A percentile compares a stretch with the other conserved stretches of the same genome.
These are phyloP conservation scores for Henicopernis longicauda DNA, from an alignment of 2,113 vertebrate genomes.

Conservation along the genomic window DNA sequence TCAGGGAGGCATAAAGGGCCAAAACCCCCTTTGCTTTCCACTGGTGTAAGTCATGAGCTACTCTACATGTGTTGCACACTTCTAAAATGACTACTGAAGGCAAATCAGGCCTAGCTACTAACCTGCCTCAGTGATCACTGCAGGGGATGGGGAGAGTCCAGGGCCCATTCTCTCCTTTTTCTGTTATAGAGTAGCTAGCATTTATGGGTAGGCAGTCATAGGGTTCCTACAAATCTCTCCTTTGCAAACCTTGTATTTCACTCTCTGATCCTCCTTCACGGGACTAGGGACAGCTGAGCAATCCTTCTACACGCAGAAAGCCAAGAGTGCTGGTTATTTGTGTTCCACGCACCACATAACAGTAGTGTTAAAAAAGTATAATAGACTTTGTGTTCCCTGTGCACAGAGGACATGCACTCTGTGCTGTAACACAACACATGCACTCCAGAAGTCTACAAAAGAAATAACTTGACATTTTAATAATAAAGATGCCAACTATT, in stretches of 20 bases:
- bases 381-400: neutral
- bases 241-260: neutral
- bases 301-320: neutral
- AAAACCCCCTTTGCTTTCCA: neutral
- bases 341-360: neutral
- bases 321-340: neutral
- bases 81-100: neutral
- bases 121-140: neutral
- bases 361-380: neutral
- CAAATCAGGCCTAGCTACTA: neutral
- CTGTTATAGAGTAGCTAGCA: accelerated
- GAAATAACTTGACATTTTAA: slow-evolving; percentile 18
- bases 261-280: neutral
- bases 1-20: neutral
- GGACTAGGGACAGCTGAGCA: neutral
- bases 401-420: neutral
- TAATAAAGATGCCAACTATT: slow-evolving; percentile 50
- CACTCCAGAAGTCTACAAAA: slow-evolving; percentile 28
- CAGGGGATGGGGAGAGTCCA: neutral
- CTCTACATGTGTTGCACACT: neutral
- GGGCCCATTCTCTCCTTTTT: neutral
- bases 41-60: neutral
- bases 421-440: neutral
- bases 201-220: neutral
- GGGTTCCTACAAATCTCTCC: neutral